Conservation (phyloP, 2,888 invertebrate species). For the Matsumyia berberina region DNA sequence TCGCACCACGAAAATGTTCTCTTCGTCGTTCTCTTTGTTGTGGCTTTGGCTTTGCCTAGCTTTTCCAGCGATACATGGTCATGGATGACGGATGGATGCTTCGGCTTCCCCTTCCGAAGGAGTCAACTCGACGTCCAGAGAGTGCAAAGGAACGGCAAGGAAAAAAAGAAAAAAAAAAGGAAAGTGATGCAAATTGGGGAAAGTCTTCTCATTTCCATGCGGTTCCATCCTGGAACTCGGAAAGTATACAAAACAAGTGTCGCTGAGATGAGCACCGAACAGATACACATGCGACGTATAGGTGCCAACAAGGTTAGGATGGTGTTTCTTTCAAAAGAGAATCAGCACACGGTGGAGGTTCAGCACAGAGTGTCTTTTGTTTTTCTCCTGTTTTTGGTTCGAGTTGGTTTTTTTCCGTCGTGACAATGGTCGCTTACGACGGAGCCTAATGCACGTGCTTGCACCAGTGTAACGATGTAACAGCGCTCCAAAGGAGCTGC, state of each 20-base stretch:
- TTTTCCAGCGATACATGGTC: background rate
- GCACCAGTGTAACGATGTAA: slow-evolving; percentile 43
- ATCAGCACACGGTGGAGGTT: background rate
- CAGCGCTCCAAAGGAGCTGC: slow-evolving; percentile 17
- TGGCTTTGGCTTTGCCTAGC: slow-evolving; percentile 24
- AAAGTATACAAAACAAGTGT: slow-evolving; percentile 70
- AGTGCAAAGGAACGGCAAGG: slow-evolving; percentile 32
- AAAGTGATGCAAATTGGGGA: slow-evolving; percentile 70
- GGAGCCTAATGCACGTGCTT: slow-evolving; percentile 59
- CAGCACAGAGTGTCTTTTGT: slow-evolving; percentile 21
- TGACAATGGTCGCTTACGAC: slow-evolving; percentile 13
- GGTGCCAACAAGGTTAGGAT: slow-evolving; percentile 53
- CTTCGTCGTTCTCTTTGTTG: slow-evolving; percentile 78
- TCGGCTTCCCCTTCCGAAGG: slow-evolving; percentile 32
- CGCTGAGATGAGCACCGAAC: slow-evolving; percentile 11
- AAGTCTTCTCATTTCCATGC: slow-evolving; percentile 45
- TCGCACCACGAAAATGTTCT: slow-evolving; percentile 42
- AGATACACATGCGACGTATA: slow-evolving; percentile 15
- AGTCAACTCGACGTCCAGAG: background rate
- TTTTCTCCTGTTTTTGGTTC: slow-evolving; percentile 21
- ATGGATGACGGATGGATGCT: too few species aligned
- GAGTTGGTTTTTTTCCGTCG: slow-evolving; percentile 13
- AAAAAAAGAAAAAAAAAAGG: slow-evolving; percentile 38
- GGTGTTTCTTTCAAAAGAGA: slow-evolving; percentile 1
- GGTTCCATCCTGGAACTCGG: slow-evolving; percentile 49